phyloP scores from a whole-genome alignment of 2,888 invertebrate genomes.

The Tipula helvola region DNA sequence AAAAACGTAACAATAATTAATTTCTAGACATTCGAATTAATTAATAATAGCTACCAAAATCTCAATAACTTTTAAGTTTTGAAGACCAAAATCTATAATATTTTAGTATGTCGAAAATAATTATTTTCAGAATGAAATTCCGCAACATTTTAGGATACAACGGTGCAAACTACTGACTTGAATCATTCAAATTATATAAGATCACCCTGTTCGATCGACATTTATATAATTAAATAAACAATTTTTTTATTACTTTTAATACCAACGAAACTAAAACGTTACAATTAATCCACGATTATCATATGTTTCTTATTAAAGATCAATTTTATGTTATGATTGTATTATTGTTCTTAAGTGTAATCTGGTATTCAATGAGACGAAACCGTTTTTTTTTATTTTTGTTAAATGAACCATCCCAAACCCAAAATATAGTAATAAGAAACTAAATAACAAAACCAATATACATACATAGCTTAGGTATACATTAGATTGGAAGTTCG shows the following conservation, averaged over 20 bases:
- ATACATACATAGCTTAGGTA: neutral
- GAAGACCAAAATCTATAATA: no score
- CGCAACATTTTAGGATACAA: neutral
- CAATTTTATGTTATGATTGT: no score
- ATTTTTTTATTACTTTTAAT: neutral
- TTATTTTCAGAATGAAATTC: no score
- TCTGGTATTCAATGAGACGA: neutral
- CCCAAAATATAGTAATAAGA: neutral
- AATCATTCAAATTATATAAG: neutral
- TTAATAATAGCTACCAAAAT: no score
- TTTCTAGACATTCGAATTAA: no score
- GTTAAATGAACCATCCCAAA: neutral
- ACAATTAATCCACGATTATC: neutral
- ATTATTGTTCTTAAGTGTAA: neutral
- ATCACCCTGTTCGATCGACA: neutral
- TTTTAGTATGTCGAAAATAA: no score
- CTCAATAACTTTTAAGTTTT: no score
- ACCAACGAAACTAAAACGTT: neutral
- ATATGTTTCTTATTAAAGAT: neutral
- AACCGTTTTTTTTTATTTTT: neutral
- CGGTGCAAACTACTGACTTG: neutral
- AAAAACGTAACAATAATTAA: no score
- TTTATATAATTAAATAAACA: neutral
- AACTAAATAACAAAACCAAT: neutral
- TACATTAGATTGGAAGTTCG: neutral